Evolutionary conservation across 1,140 invertebrate genomes (phyloP), one percentile per base, ranked within the genome.

Genomic region (Ooceraea biroi): DNA sequence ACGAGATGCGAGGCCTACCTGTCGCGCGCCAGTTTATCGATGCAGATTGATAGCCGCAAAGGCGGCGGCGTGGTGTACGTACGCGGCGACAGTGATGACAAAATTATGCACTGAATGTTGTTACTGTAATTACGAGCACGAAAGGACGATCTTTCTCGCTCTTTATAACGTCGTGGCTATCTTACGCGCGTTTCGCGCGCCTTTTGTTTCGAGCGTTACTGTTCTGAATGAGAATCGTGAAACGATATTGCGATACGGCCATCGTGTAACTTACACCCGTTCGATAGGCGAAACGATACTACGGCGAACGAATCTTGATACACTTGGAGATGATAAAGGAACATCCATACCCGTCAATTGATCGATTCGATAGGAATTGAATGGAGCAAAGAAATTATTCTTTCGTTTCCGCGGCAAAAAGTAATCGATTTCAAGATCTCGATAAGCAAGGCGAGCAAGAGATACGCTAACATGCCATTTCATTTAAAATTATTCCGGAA

Each of bases 31-130:
- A 30, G 19, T 58, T 73, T 57, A 41, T 3, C 41, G 11, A 61
- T 30, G 25, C 57, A 25, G n/a, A 76, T 76, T 76, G 58, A 76
- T n/a, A n/a, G n/a, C n/a, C n/a, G n/a, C n/a, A n/a, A n/a, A n/a
- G n/a, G n/a, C n/a, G n/a, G n/a, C n/a, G n/a, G n/a, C n/a, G n/a
- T n/a, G n/a, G n/a, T n/a, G n/a, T n/a, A 63, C 68, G 3, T 8
- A 5, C 36, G 36, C 48, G 30, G 4, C 22, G 27, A 69, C 50
- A 57, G 65, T 57, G 76, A 69, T 55, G 63, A 78, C 76, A 68
- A 80, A 80, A 80, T 80, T 80, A 80, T 14, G 76, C 36, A 50
- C 7, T 57, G 50, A 7, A 46, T 69, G 76, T 69, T 69, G 50
- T 44, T 69, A 57, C 36, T 14, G 50, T 19, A 80, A 80, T 80